Percentiles rank a stretch among this genome's conserved stretches.
These are phyloP conservation scores for Xenopus laevis DNA, from an alignment of 2,113 vertebrate species.

Conservation along the genomic window DNA sequence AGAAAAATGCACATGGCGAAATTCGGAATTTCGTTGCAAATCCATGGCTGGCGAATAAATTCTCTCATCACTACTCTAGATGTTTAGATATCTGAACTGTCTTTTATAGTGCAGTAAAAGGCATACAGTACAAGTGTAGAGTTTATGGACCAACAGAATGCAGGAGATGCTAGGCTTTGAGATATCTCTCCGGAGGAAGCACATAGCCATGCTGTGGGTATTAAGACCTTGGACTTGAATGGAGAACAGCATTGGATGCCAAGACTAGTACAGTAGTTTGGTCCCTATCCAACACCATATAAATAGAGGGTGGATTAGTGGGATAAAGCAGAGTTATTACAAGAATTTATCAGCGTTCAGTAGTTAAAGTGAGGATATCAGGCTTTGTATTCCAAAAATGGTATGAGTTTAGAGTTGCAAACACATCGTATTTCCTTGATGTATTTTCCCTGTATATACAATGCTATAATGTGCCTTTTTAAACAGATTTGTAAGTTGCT, in stretches of 20 bases:
- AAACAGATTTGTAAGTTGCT: conserved; percentile 15
- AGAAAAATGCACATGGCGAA: no score
- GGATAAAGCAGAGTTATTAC: conserved; percentile 49
- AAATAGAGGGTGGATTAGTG: conserved; percentile 44
- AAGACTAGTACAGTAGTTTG: conserved; percentile 46
- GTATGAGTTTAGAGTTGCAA: conserved; percentile 49
- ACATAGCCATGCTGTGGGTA: conserved; percentile 42
- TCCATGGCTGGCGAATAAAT: no score
- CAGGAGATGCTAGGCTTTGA: conserved; percentile 49
- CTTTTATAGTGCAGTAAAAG: no score
- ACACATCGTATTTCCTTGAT: conserved; percentile 46
- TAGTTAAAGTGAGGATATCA: conserved; percentile 50
- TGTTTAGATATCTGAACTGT: no score
- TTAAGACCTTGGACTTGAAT: conserved; percentile 47
- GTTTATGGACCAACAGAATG: neutral
- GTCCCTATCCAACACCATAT: conserved; percentile 49
- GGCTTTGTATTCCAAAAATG: conserved; percentile 48
- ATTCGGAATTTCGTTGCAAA: no score
- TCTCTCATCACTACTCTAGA: no score
- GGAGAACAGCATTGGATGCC: conserved; percentile 24
- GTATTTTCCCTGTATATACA: conserved; percentile 50
- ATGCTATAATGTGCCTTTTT: conserved; percentile 19
- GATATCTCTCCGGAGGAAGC: conserved; percentile 50
- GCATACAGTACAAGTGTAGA: no score
- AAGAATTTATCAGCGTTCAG: conserved; percentile 49